Evolutionary conservation across 2,888 invertebrate genomes (phyloP).

Genomic region (Odontocolon sp.): DNA sequence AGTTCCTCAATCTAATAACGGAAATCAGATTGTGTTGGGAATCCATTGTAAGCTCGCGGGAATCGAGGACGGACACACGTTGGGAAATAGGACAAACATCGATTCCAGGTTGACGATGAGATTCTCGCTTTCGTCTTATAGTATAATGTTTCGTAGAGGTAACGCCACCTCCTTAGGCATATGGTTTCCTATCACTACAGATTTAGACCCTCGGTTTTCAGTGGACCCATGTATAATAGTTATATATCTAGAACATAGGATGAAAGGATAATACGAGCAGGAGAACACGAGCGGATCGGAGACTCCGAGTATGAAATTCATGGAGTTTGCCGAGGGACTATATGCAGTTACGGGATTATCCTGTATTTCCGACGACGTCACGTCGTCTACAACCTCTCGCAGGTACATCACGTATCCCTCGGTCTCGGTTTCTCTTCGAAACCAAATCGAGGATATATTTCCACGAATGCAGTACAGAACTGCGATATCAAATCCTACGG

Average conservation of each 20-base stretch:
- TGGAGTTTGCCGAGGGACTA: conserved; percentile 32
- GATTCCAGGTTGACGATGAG: conserved; percentile 10
- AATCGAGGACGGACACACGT: not conserved
- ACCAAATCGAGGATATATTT: conserved; percentile 34
- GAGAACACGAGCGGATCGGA: conserved; percentile 25
- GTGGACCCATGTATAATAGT: not conserved
- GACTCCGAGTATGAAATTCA: conserved; percentile 44
- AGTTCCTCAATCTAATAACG: not conserved
- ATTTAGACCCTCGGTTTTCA: conserved; percentile 17
- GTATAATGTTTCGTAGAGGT: not conserved
- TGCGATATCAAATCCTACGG: conserved; percentile 29
- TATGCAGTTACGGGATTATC: conserved; percentile 41
- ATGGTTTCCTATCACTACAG: conserved; percentile 24
- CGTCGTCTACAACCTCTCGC: conserved; percentile 3
- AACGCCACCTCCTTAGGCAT: conserved; percentile 11
- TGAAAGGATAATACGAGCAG: conserved; percentile 20
- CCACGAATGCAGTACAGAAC: not conserved
- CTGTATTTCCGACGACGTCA: conserved; percentile 22
- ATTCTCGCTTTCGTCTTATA: not conserved
- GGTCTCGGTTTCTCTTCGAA: not conserved
- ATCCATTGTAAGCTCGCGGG: not conserved
- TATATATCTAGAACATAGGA: not conserved
- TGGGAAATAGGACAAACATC: not conserved
- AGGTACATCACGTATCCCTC: not conserved
- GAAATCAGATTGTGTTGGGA: not conserved